These are phyloP conservation scores for Xenentodon cancila DNA, from an alignment of 2,797 vertebrate species.

Conservation along the genomic window DNA sequence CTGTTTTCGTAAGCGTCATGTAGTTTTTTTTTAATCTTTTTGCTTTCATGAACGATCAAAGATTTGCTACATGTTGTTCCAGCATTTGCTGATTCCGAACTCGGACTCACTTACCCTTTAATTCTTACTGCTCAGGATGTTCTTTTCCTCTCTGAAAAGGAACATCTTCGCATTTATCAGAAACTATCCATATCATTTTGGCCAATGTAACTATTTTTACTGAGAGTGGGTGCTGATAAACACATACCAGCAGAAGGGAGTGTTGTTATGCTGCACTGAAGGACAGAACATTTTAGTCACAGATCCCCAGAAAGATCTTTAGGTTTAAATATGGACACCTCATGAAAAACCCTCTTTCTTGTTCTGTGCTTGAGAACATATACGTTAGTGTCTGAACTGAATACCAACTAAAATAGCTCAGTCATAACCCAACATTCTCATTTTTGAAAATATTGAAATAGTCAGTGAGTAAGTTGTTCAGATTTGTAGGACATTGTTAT, in stretches of 20 bases:
- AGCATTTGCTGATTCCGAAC: too few species aligned
- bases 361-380: too few species aligned
- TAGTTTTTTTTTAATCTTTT: background rate
- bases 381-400: too few species aligned
- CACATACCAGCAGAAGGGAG: slow-evolving; percentile 10
- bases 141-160: background rate
- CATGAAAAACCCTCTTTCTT: too few species aligned
- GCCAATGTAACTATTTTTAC: slow-evolving; percentile 10
- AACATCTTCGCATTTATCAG: background rate
- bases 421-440: too few species aligned
- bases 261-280: slow-evolving; percentile 1
- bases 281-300: background rate
- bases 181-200: slow-evolving; percentile 1
- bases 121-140: too few species aligned
- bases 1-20: background rate
- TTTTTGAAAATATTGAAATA: too few species aligned
- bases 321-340: too few species aligned
- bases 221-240: slow-evolving; percentile 6
- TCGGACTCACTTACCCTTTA: too few species aligned
- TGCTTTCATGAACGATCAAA: background rate
- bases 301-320: background rate
- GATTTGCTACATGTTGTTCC: background rate
- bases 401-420: too few species aligned
- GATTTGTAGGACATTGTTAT: too few species aligned
- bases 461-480: too few species aligned